Conservation (phyloP, 2,888 invertebrate genomes). For the Dermolepida albohirtum region DNA sequence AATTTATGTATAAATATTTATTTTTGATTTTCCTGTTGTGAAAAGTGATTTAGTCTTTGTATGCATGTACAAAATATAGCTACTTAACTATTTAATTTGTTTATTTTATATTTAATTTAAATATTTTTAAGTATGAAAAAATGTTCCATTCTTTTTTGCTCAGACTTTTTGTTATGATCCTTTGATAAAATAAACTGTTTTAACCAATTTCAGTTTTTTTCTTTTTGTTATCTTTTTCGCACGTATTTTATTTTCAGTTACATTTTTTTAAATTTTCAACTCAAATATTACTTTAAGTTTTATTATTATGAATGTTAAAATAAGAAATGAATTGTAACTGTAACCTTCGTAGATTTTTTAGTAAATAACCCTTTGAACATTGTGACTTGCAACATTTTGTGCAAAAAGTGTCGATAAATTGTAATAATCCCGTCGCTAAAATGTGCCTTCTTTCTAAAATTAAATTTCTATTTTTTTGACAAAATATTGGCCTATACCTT, state of each 20-base stretch:
- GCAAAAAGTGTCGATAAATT: constrained; percentile 46
- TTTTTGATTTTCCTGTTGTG: constrained; percentile 55
- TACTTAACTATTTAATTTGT: constrained; percentile 61
- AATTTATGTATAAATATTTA: constrained; percentile 45
- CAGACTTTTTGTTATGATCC: constrained; percentile 49
- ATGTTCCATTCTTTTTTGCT: constrained; percentile 47
- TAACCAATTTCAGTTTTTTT: constrained; percentile 43
- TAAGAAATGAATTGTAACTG: background rate
- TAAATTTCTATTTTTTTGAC: constrained; percentile 43
- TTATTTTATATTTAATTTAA: constrained; percentile 59
- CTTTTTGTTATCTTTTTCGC: constrained; percentile 29
- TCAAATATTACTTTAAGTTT: no score
- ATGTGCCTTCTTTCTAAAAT: constrained; percentile 47
- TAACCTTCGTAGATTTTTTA: background rate
- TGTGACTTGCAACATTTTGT: constrained; percentile 22
- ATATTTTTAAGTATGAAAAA: constrained; percentile 46
- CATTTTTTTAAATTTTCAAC: background rate
- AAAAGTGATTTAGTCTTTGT: constrained; percentile 58
- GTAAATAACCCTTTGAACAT: background rate
- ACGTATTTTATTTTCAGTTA: constrained; percentile 26
- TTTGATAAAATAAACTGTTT: constrained; percentile 51
- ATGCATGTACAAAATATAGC: constrained; percentile 62
- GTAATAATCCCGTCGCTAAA: constrained; percentile 47
- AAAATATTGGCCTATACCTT: constrained; percentile 41
- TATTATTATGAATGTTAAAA: constrained; percentile 15